Percentiles rank a stretch among this genome's conserved stretches.
These are phyloP conservation scores for Pollenia griseotomentosa DNA, from an alignment of 2,888 invertebrate genomes.

Conservation along the genomic window DNA sequence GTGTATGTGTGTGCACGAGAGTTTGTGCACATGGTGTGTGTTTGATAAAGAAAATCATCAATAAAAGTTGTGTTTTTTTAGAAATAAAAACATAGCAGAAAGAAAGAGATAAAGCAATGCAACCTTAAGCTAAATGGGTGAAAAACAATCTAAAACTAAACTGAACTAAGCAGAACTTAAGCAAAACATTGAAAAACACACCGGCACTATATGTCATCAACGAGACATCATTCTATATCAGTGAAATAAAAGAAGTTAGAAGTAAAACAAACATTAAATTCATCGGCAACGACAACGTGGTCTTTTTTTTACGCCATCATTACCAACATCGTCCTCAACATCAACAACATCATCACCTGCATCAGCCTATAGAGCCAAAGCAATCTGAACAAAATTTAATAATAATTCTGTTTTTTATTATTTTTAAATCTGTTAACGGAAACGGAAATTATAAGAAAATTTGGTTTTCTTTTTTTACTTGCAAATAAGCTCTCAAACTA, in stretches of 20 bases:
- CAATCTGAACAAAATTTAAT: slow-evolving; percentile 48
- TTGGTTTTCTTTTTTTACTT: slow-evolving; percentile 42
- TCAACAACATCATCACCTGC: not conserved
- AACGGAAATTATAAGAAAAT: slow-evolving; percentile 65
- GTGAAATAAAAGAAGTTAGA: slow-evolving; percentile 41
- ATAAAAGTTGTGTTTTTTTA: not conserved
- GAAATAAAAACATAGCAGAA: not conserved
- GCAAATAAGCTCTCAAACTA: slow-evolving; percentile 31
- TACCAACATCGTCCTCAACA: not conserved
- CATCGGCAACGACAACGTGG: not conserved
- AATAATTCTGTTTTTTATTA: slow-evolving; percentile 22
- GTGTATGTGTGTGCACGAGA: not conserved
- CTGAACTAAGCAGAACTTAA: not conserved
- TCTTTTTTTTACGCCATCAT: not conserved
- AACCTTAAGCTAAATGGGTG: slow-evolving; percentile 11
- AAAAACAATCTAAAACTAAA: slow-evolving; percentile 4
- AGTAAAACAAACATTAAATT: slow-evolving; percentile 9
- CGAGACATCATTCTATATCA: slow-evolving; percentile 41
- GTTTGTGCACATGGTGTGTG: slow-evolving; percentile 36
- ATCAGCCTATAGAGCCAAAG: slow-evolving; percentile 43
- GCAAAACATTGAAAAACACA: slow-evolving; percentile 13
- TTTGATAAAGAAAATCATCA: slow-evolving; percentile 45
- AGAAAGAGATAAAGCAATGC: slow-evolving; percentile 22
- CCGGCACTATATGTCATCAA: slow-evolving; percentile 37
- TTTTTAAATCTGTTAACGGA: slow-evolving; percentile 62